Evolutionary conservation across 2,797 vertebrate species (phyloP), one percentile per base, ranked within the genome.

Genomic region (Bovichtus diacanthus): DNA sequence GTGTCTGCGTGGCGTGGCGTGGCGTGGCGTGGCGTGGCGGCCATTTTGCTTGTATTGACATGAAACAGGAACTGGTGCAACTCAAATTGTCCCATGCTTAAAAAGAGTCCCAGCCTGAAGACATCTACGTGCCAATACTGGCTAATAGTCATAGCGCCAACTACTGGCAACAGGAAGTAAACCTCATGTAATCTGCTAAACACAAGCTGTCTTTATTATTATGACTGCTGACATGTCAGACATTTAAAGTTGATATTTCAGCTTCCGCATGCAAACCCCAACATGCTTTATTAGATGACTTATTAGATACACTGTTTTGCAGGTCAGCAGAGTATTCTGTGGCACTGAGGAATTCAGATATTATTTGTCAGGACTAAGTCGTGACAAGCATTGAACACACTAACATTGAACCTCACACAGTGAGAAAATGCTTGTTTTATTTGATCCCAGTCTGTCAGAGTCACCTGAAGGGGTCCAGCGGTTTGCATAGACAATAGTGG

Each of bases 401-500:
- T 0, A 38, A 36, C 29, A 38, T 0, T 49, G 12, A 36, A 46
- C 34, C 44, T 34, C 39, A 60, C n/a, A 59, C 41, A 41, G 38
- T 36, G 34, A 46, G 29, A 44, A 58, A 6, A 25, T 18, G 19
- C 50, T 23, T 3, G 29, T 39, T 46, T 13, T 5, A 38, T 18
- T 21, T 43, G 16, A 4, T 36, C 56, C 75, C 36, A 21, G 38
- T 25, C 27, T 29, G 21, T 59, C 41, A 25, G 13, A 34, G 69
- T 70, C 76, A 87, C 87, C 87, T 87, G 76, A 67, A 58, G 31
- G 23, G 43, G 49, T 83, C 78, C 64, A 49, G 58, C 1, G 51
- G 62, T 66, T 72, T 70, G 70, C 13, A 55, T 68, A 54, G 64
- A 62, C n/a, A 65, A 41, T 10, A 23, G 27, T 53, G 5, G 15